These are phyloP conservation scores for Cyprinus carpio DNA, from an alignment of 2,113 vertebrate genomes.

Conservation along the genomic window DNA sequence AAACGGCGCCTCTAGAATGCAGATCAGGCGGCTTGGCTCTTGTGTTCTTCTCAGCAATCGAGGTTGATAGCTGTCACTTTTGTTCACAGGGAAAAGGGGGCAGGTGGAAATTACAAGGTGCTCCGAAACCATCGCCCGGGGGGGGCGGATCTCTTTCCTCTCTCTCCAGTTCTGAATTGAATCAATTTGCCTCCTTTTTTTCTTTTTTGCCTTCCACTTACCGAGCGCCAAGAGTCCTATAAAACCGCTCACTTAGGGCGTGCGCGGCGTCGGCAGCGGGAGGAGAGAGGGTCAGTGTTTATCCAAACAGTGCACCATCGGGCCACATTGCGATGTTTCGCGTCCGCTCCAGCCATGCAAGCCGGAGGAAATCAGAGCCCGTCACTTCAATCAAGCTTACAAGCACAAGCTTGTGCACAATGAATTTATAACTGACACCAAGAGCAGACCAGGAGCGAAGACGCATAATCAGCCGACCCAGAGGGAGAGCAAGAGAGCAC, in stretches of 20 bases:
- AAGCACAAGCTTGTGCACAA: constrained; percentile 61
- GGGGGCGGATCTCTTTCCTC: constrained; percentile 44
- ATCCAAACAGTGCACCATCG: constrained; percentile 83
- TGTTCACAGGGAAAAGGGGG: constrained; percentile 64
- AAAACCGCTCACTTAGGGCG: constrained; percentile 64
- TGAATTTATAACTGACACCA: constrained; percentile 79
- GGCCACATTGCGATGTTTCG: constrained; percentile 83
- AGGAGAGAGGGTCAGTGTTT: constrained; percentile 82
- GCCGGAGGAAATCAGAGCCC: constrained; percentile 74
- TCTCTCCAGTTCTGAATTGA: constrained; percentile 58
- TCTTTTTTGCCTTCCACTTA: constrained; percentile 58
- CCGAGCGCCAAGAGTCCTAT: constrained; percentile 58
- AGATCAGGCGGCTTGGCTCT: constrained; percentile 71
- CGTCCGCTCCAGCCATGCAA: constrained; percentile 80
- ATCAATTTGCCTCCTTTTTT: constrained; percentile 58
- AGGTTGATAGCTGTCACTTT: constrained; percentile 76
- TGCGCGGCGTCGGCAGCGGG: constrained; percentile 61
- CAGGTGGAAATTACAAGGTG: constrained; percentile 74
- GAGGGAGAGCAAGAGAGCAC: constrained; percentile 26
- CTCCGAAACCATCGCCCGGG: constrained; percentile 63
- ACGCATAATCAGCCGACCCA: too few species aligned
- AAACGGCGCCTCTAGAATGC: constrained; percentile 75
- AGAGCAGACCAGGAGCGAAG: constrained; percentile 62
- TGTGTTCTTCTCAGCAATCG: constrained; percentile 73
- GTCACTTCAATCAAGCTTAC: constrained; percentile 80